Evolutionary conservation across 2,113 vertebrate genomes (phyloP), one percentile per base, ranked within the genome.

Genomic region (Alectura lathami): DNA sequence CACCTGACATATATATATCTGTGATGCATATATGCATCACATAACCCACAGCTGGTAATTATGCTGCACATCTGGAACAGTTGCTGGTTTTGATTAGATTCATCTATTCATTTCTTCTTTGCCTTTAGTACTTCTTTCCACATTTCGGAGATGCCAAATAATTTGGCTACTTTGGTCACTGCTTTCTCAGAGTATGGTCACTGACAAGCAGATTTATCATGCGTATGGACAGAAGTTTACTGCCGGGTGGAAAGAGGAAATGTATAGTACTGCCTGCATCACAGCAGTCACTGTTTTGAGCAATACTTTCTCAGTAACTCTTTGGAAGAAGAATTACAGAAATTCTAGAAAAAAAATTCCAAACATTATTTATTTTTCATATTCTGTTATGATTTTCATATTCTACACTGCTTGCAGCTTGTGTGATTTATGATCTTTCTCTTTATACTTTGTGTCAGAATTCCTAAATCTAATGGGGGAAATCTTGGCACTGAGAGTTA

Each of bases 321-420:
- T 82, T 64, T 63, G 38, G 30, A 82, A 88, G 53, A 72, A 77
- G 20, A 73, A 54, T 29, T 34, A 11, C 8, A 24, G 59, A 82
- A 78, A 64, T 60, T 8, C 27, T 56, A 66, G 50, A 34, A 18
- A 66, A 83, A 68, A 70, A 13, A 3, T 72, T 62, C 45, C 80
- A 87, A 75, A 66, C 8, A 8, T 43, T 38, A 57, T 23, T 69
- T 2, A 18, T 38, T 38, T 68, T 77, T 48, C 15, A 9, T 40
- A 3, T 50, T 84, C 21, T 63, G 1, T 47, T 42, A 42, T 40
- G 2, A 0, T n/a, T n/a, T n/a, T n/a, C n/a, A n/a, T n/a, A n/a
- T n/a, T n/a, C 40, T 62, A 26, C 13, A 12, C 83, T 66, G 5
- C 40, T 80, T 70, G 45, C 32, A 42, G 24, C 26, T 51, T 75